phyloP scores from a whole-genome alignment of 2,888 invertebrate species.

The Agelastica alni region DNA sequence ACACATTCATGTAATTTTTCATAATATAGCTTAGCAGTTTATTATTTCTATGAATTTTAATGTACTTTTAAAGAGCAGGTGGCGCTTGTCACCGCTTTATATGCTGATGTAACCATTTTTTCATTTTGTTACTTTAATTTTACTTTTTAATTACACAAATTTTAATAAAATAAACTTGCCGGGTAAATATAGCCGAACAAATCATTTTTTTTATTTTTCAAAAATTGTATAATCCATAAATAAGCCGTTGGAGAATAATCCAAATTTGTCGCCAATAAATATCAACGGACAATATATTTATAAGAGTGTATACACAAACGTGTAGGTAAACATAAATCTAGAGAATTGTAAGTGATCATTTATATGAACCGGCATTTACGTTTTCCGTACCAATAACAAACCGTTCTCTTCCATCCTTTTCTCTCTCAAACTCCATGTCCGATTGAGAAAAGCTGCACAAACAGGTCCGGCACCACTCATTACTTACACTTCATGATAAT shows the following conservation, averaged over 20 bases:
- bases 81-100: too few relatives aligned
- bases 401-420: slow-evolving; percentile 33
- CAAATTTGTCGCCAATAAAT: slow-evolving; percentile 33
- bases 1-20: too few relatives aligned
- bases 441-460: slow-evolving; percentile 13
- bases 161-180: too few relatives aligned
- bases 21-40: too few relatives aligned
- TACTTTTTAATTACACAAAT: too few relatives aligned
- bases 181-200: not conserved
- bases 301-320: slow-evolving; percentile 32
- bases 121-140: too few relatives aligned
- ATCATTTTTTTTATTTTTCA: slow-evolving; percentile 1
- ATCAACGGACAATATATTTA: slow-evolving; percentile 30
- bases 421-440: slow-evolving; percentile 32
- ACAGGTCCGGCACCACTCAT: slow-evolving; percentile 14
- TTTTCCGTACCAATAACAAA: slow-evolving; percentile 45
- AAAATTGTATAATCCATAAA: slow-evolving; percentile 22
- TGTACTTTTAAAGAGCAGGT: too few relatives aligned
- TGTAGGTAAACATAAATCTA: slow-evolving; percentile 38
- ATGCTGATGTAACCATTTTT: too few relatives aligned
- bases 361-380: slow-evolving; percentile 43
- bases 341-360: slow-evolving; percentile 46
- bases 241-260: slow-evolving; percentile 26
- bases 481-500: too few relatives aligned
- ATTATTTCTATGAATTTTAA: too few relatives aligned